phyloP scores from a whole-genome alignment of 2,797 vertebrate species.

The Eulemur rubriventer region DNA sequence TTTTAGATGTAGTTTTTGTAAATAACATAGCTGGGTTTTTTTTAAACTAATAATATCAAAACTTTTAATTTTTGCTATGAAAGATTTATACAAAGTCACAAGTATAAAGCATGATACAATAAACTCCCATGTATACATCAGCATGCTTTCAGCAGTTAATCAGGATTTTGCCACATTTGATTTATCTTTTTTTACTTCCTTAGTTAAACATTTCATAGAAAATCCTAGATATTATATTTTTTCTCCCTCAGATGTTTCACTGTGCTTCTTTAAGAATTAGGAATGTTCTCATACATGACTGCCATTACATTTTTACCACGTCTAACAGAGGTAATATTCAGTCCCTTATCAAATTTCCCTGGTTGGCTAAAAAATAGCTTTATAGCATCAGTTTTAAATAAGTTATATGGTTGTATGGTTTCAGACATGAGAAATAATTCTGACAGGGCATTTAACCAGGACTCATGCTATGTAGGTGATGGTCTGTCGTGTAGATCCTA shows the following conservation, averaged over 20 bases:
- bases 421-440: neutral
- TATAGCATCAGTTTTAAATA: neutral
- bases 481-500: neutral
- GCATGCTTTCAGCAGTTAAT: neutral
- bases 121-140: neutral
- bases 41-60: neutral
- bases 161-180: neutral
- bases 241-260: neutral
- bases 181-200: neutral
- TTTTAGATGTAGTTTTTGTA: constrained; percentile 52
- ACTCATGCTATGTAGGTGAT: fast-evolving
- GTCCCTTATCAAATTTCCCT: neutral
- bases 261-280: neutral
- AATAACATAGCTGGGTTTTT: constrained; percentile 51
- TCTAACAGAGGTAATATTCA: neutral
- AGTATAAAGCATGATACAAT: neutral
- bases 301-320: neutral
- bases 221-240: neutral
- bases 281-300: neutral
- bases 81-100: neutral
- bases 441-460: neutral
- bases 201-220: neutral
- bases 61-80: neutral
- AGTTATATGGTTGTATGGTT: neutral
- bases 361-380: neutral